Base-by-base conservation (phyloP, 2,113 vertebrate genomes). In the Marmota monax region DNA sequence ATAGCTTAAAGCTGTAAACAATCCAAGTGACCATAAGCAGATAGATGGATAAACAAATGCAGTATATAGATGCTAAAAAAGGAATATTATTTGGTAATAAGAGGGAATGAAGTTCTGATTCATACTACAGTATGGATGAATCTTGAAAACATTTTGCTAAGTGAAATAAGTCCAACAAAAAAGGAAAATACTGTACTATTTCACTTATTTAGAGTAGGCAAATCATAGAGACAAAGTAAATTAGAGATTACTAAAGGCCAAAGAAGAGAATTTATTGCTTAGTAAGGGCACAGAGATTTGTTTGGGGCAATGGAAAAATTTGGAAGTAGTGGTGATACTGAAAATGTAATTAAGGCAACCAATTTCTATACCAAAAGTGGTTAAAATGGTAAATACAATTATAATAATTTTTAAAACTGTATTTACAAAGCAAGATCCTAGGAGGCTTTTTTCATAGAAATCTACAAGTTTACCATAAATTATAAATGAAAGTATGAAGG, bases 371-470 rank as follows among this genome's bases (percentile, higher is more conserved):
- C 6, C 84, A 63, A 91, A 95, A 63, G 76, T 72, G 23, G 12
- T 56, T 88, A 96, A 95, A 96, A 83, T 18, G 13, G 22, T 13
- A 87, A 67, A 45, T 58, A 58, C 32, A 37, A 51, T 23, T 70
- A 72, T 4, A 72, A 72, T 45, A 67, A 27, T 77, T 86, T 90
- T 86, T 84, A 95, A 34, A 80, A 70, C 34, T n/a, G 37, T 83
- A 92, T 61, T 87, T 87, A 63, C 18, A n/a, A 92, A 94, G 14
- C 22, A 90, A 90, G 65, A 84, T 48, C 14, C 20, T 92, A 84
- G 29, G 45, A 78, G 2, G 2, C 3, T 11, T 72, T 72, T 91
- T 92, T 85, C 10, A 77, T 58, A 85, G 80, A 80, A 77, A 92
- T 61, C 22, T 84, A 45, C 2, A 94, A 77, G 6, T 61, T 80